phyloP scores from a whole-genome alignment of 37 sponge, comb jelly and placozoan genomes.

The Petrosia ficiformis region DNA sequence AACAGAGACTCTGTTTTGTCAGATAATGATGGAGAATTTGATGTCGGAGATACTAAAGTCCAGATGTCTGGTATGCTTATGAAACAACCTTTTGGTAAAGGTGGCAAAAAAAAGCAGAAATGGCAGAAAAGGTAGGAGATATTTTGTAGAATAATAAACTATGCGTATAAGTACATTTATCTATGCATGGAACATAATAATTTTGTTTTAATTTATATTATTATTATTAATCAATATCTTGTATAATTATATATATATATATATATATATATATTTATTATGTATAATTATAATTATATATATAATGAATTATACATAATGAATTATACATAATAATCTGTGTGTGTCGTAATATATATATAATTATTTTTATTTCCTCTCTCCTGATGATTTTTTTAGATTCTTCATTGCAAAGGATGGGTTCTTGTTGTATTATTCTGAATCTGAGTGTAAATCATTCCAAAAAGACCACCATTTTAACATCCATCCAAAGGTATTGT shows the following conservation, averaged over 20 bases:
- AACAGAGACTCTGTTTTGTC: too few relatives aligned
- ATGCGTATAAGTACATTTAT: too few relatives aligned
- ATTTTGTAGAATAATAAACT: not conserved
- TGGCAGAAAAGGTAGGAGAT: conserved; percentile 86
- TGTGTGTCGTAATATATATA: too few relatives aligned
- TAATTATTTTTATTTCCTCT: too few relatives aligned
- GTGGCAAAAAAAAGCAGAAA: conserved; percentile 51
- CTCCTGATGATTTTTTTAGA: too few relatives aligned
- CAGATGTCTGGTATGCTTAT: conserved; percentile 80
- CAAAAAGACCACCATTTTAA: conserved; percentile 87
- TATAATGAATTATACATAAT: too few relatives aligned
- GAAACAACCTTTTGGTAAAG: conserved; percentile 78
- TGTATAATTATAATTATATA: too few relatives aligned
- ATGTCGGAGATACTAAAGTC: conserved; percentile 68
- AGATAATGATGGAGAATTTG: conserved; percentile 35
- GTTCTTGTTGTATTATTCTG: conserved; percentile 94
- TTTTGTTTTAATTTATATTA: too few relatives aligned
- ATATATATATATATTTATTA: too few relatives aligned
- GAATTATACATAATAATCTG: not conserved
- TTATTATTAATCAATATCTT: too few relatives aligned
- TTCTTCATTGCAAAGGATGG: conserved; percentile 97
- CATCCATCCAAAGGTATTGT: conserved; percentile 98
- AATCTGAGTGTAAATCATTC: conserved; percentile 74
- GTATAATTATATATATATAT: too few relatives aligned
- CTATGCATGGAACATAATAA: too few relatives aligned